Base-by-base conservation (phyloP, 2,113 vertebrate species). In the Prionailurus viverrinus region DNA sequence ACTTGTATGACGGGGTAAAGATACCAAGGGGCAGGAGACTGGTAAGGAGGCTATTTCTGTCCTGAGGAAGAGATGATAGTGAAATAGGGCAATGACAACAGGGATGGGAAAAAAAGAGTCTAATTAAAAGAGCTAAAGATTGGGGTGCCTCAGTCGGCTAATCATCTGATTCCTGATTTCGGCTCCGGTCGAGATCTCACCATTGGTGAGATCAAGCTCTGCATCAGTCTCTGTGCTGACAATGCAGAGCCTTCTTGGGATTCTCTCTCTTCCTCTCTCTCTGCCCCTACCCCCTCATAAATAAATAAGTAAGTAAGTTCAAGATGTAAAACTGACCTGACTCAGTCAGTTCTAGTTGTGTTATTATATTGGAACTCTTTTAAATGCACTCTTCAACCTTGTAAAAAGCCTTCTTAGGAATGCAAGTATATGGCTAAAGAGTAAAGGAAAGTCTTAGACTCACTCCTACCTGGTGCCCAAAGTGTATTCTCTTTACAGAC, bases 371-470 rank as follows among this genome's bases (percentile, higher is more conserved):
- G 51, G 8, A 48, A 69, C 29, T 78, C 68, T 87, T 96, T 95
- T n/a, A 79, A 83, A 87, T 71, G 48, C n/a, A 74, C 55, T 83
- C 33, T 91, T 82, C 21, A 11, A 39, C 33, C 53, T 85, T 93
- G 48, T 55, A 63, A 90, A 78, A 71, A 96, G 36, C 39, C 69
- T 86, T 93, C 58, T 95, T 90, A 65, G 7, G 63, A 94, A 91
- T 86, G 65, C 51, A 79, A 82, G 45, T 58, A 65, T 89, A 7
- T 79, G 15, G 41, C 48, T 90, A 51, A 74, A 45, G 33, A 74
- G 39, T 41, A 76, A 61, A 76, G 29, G 53, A 87, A 96, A 89
- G 15, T 53, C 88, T 51, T 39, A 41, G 63, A 27, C 36, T 81
- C 69, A 51, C 14, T 88, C 18, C 55, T 18, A 85, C 39, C n/a